Evolutionary conservation across 2,888 invertebrate species (phyloP).

Genomic region (Ectropis crepuscularia): DNA sequence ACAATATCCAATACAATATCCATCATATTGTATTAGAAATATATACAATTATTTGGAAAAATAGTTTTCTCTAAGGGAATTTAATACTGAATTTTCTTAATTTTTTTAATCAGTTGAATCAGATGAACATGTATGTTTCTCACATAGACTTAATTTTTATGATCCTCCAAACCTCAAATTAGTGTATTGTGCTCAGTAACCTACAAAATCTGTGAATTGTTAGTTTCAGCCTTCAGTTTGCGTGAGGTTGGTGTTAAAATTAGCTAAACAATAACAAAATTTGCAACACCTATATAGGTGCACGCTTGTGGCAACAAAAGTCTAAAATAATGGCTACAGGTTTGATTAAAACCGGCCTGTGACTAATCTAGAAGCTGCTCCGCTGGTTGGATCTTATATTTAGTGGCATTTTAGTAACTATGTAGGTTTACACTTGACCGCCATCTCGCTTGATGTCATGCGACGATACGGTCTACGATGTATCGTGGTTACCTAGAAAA

Average conservation of each 20-base stretch:
- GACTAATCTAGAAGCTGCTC: slow-evolving; percentile 8
- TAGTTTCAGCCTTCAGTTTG: slow-evolving; percentile 39
- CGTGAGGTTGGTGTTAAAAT: slow-evolving; percentile 43
- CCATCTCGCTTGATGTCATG: neutral
- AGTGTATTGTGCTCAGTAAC: slow-evolving; percentile 21
- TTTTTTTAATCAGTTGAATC: no score
- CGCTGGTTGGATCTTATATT: neutral
- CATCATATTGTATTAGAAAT: no score
- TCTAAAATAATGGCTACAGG: slow-evolving; percentile 10
- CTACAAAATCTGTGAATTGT: slow-evolving; percentile 27
- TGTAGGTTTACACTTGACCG: neutral
- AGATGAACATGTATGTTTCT: no score
- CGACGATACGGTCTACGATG: no score
- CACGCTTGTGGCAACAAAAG: slow-evolving; percentile 28
- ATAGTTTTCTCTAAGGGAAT: no score
- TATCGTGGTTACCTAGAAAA: no score
- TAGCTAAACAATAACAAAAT: slow-evolving; percentile 46
- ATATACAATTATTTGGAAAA: no score
- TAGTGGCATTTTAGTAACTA: neutral
- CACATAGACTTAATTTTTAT: no score
- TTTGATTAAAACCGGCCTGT: slow-evolving; percentile 20
- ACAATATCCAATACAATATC: no score
- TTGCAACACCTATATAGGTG: slow-evolving; percentile 35
- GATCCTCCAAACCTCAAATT: neutral
- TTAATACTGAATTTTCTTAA: no score